phyloP scores from a whole-genome alignment of 2,113 vertebrate genomes.

The Tichodroma muraria region DNA sequence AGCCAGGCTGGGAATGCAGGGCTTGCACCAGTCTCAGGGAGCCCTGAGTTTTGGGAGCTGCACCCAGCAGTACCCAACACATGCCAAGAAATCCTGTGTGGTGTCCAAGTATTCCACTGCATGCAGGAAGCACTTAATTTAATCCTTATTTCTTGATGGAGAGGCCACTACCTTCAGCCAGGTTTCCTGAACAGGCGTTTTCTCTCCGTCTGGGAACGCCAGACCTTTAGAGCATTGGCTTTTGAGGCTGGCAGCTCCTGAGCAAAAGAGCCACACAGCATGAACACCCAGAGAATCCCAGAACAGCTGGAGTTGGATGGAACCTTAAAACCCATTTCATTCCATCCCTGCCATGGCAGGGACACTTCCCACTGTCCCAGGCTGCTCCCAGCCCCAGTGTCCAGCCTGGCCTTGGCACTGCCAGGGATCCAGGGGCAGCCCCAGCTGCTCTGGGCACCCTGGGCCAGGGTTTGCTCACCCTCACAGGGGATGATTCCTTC shows the following conservation, averaged over 20 bases:
- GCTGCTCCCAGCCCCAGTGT: background rate
- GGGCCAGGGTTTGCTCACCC: background rate
- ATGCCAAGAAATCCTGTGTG: rapidly evolving
- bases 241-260: background rate
- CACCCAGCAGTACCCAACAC: rapidly evolving
- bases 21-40: background rate
- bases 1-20: background rate
- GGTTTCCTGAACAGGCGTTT: background rate
- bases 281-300: background rate
- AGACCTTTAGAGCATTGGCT: background rate
- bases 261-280: background rate
- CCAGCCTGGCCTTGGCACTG: background rate
- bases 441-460: background rate
- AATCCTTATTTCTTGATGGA: background rate
- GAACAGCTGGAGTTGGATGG: background rate
- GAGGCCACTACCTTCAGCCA: background rate
- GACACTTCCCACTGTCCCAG: background rate
- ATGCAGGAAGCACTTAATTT: background rate
- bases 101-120: background rate
- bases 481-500: background rate
- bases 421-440: background rate
- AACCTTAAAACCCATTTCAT: background rate
- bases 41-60: rapidly evolving
- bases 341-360: background rate
- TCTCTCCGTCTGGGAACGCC: background rate